Evolutionary conservation across 2,888 invertebrate genomes (phyloP), one percentile per base, ranked within the genome.

Genomic region (Brenthis daphne): DNA sequence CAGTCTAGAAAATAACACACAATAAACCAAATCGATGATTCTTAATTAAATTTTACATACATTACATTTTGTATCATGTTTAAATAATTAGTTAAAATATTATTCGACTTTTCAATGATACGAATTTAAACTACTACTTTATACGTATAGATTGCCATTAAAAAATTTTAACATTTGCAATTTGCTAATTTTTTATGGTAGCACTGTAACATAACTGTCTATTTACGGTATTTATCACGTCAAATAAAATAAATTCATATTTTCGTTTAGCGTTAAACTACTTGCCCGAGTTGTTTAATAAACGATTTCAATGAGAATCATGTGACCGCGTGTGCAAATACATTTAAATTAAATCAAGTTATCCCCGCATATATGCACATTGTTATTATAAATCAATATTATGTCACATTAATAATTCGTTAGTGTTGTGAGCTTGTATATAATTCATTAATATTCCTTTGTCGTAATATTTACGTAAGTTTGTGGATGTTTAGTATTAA

Each of bases 241-340:
- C 69, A 67, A 68, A 69, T 3, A 67, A 63, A 54, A 57, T 57
- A 63, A 67, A 70, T 63, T 65, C 55, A 64, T 61, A 63, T 61
- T 60, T 73, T 68, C 37, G 68, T 53, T 68, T 65, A 57, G 61
- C 51, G 56, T 24, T 64, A 64, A 53, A 57, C 29, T 51, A 58
- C 64, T 47, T 53, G 57, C 54, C 48, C 24, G 60, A 78, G 75
- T 79, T 77, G 77, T 79, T 77, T 79, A 78, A 76, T 79, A 77
- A 81, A 77, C 79, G 80, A 73, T 76, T 71, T 76, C 74, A 82
- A 82, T 82, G 79, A 80, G 64, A 77, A 83, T 82, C 81, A 84
- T 85, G 79, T 77, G 77, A 74, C 68, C 47, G 75, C 73, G 77
- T 76, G 48, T 16, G 77, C 76, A 79, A 75, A 75, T 77, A 78